Conservation (phyloP, 2,888 invertebrate genomes). For the Melipona bicolor region DNA sequence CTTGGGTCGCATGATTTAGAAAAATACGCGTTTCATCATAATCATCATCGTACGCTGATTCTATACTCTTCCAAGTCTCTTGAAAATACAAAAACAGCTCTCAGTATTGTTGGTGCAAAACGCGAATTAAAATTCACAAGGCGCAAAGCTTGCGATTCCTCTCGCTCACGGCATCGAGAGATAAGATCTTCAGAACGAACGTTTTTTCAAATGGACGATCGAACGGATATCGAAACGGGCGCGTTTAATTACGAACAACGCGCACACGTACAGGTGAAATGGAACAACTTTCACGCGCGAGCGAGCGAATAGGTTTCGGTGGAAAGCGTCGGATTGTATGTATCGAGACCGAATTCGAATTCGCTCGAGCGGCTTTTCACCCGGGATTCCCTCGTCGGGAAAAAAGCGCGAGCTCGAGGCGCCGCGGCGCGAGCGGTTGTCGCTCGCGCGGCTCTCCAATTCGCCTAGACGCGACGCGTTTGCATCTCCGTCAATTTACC, state of each 20-base stretch:
- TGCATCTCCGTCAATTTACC: conserved; percentile 49
- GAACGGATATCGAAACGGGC: background rate
- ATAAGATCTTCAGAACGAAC: background rate
- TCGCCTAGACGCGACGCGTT: conserved; percentile 22
- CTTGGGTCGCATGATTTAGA: too few species aligned
- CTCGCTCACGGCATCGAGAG: background rate
- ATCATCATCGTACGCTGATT: too few species aligned
- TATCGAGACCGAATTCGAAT: background rate
- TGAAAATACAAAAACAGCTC: too few species aligned
- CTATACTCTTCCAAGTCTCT: too few species aligned
- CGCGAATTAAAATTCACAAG: too few species aligned
- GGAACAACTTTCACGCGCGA: background rate
- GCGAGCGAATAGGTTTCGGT: background rate
- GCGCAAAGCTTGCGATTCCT: too few species aligned
- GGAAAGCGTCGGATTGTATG: background rate
- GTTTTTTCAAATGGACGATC: background rate
- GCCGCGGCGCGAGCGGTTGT: background rate
- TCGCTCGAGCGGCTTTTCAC: background rate
- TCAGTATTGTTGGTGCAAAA: too few species aligned
- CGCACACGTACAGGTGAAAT: too few species aligned
- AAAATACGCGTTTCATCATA: too few species aligned
- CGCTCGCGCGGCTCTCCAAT: background rate
- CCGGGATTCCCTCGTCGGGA: background rate
- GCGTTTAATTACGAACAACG: background rate
- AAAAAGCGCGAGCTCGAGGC: background rate